Evolutionary conservation across 2,888 invertebrate genomes (phyloP).

Genomic region (Hymenopus coronatus): DNA sequence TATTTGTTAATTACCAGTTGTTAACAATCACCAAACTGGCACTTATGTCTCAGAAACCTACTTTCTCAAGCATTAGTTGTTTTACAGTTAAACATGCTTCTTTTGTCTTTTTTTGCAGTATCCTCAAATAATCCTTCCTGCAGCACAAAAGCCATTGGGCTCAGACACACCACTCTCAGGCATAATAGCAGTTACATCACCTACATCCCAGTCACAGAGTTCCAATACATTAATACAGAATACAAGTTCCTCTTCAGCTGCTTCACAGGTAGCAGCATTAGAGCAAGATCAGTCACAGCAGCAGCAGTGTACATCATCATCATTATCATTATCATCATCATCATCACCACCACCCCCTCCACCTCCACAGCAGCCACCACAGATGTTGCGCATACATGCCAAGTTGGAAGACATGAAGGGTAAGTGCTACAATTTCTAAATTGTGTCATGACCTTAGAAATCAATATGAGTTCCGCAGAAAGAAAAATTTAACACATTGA

Average conservation of each 20-base stretch:
- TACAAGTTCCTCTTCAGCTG: conserved; percentile 4
- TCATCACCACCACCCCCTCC: background rate
- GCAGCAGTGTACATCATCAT: conserved; percentile 42
- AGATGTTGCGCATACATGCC: conserved; percentile 50
- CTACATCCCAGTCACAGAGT: conserved; percentile 13
- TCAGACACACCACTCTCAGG: conserved; percentile 35
- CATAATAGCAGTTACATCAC: background rate
- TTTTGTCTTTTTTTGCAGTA: conserved; percentile 48
- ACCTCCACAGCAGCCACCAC: background rate
- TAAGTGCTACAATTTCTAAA: conserved; percentile 32
- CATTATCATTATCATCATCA: conserved; percentile 37
- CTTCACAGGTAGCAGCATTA: conserved; percentile 4
- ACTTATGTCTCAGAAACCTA: too few relatives aligned
- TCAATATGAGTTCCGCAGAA: too few relatives aligned
- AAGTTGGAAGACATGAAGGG: conserved; percentile 91
- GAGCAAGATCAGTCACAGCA: conserved; percentile 32
- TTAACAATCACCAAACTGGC: too few relatives aligned
- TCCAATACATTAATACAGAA: conserved; percentile 1
- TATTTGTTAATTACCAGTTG: too few relatives aligned
- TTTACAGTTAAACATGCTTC: background rate
- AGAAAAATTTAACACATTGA: too few relatives aligned
- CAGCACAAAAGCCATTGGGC: conserved; percentile 57
- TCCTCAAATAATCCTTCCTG: conserved; percentile 77
- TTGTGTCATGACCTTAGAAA: too few relatives aligned
- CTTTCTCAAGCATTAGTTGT: too few relatives aligned